Percentiles rank a stretch among this genome's conserved stretches.
Evolutionary conservation across 2,113 vertebrate genomes (phyloP).

Genomic region (Thunnus thynnus): DNA sequence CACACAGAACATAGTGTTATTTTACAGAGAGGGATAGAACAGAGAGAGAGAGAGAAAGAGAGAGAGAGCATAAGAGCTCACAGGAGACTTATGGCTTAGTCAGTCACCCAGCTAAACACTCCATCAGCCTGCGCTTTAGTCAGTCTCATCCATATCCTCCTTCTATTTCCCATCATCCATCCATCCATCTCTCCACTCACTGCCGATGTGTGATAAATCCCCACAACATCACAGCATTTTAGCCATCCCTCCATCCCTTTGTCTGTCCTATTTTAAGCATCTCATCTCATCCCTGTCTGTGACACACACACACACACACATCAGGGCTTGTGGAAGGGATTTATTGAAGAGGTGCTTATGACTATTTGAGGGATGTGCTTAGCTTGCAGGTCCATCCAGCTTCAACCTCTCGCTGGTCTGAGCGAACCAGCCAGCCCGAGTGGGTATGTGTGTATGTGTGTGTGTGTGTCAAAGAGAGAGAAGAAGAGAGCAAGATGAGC

Average conservation of each 20-base stretch:
- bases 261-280: slow-evolving; percentile 70
- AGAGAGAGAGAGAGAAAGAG: slow-evolving; percentile 33
- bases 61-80: slow-evolving; percentile 62
- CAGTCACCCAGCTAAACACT: slow-evolving; percentile 82
- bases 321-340: slow-evolving; percentile 65
- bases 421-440: slow-evolving; percentile 39
- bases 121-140: slow-evolving; percentile 79
- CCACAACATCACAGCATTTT: slow-evolving; percentile 57
- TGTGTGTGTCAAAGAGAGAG: neutral
- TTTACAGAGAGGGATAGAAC: slow-evolving; percentile 62
- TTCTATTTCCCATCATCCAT: slow-evolving; percentile 80
- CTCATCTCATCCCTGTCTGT: slow-evolving; percentile 65
- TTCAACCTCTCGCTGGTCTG: slow-evolving; percentile 34
- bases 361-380: slow-evolving; percentile 81
- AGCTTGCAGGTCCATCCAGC: slow-evolving; percentile 72
- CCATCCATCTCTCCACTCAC: slow-evolving; percentile 65
- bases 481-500: neutral
- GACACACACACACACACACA: slow-evolving; percentile 31
- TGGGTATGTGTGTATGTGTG: slow-evolving; percentile 7
- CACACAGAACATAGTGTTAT: slow-evolving; percentile 70
- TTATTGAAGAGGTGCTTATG: slow-evolving; percentile 78
- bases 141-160: slow-evolving; percentile 75
- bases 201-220: slow-evolving; percentile 66
- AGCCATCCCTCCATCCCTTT: slow-evolving; percentile 58
- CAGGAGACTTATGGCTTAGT: slow-evolving; percentile 83